Base-by-base conservation (phyloP, 2,113 vertebrate species). In the Elanus axillaris region DNA sequence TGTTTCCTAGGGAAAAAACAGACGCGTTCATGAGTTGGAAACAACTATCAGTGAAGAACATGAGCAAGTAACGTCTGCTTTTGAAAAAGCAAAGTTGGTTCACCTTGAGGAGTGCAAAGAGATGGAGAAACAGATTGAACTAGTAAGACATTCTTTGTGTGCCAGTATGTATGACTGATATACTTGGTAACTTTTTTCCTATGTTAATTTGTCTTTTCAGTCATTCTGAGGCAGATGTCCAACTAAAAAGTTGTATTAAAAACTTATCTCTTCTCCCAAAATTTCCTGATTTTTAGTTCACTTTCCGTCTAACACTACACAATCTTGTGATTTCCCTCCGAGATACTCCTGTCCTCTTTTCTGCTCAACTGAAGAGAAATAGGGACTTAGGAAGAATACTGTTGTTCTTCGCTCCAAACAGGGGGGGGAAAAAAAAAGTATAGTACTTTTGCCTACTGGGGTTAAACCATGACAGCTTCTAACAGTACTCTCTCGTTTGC, bases 41-140 rank as follows among this genome's bases (percentile, higher is more conserved):
- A 97, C 98, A 43, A 88, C 98, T 93, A 79, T 99, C 63, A 98
- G 88, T 69, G 97, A 98, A 96, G 98, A 98, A 80, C 98, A 98
- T 82, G 97, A 97, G 50, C 98, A 99, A 88, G 90, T 98, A 93
- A 98, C 98, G 97, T 97, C 97, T 97, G 89, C 98, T 76, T 94
- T 99, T 96, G 99, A 99, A 92, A 98, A 98, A 96, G 97, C 97
- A 56, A 98, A 98, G 91, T 97, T 98, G 47, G 73, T 98, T 85
- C 98, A 99, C 32, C 91, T 98, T 72, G 98, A 99, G 67, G 98
- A 99, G 50, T 97, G 98, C 74, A 98, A 97, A 77, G 98, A 99
- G 78, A 98, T 99, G 95, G 98, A 99, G 96, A 98, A 98, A 81
- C 97, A 98, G 92, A 98, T 98, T 88, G 98, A 99, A 94, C 94